These are phyloP conservation scores for Megaceryle torquata DNA, from an alignment of 2,113 vertebrate species.

Conservation along the genomic window DNA sequence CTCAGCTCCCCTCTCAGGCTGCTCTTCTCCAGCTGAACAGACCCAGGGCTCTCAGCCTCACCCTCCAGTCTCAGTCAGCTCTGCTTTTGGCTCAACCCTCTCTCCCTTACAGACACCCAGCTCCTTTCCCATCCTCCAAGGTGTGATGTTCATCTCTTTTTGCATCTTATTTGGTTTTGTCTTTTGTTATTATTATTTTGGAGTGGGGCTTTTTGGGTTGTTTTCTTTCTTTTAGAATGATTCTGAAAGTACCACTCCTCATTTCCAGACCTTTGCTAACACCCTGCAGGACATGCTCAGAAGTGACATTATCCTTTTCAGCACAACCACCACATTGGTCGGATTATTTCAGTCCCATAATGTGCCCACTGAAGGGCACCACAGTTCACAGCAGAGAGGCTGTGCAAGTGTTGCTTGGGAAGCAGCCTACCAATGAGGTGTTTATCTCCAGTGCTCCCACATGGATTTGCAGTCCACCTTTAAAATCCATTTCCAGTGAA, in stretches of 20 bases:
- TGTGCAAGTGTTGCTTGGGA: background rate
- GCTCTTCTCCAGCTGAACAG: background rate
- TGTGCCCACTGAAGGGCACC: accelerated
- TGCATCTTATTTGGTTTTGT: too few species aligned
- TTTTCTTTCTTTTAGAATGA: background rate
- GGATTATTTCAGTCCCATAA: background rate
- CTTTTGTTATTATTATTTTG: too few species aligned
- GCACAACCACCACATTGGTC: background rate
- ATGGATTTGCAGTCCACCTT: background rate
- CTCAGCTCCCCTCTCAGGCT: too few species aligned
- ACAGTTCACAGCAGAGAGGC: background rate
- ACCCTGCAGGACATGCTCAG: accelerated
- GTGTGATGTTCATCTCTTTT: background rate
- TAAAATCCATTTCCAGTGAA: background rate
- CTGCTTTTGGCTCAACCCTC: background rate
- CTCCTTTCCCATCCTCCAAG: background rate
- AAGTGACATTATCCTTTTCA: background rate
- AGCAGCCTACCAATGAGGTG: accelerated
- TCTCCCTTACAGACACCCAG: background rate
- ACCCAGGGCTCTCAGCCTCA: background rate
- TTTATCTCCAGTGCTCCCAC: background rate
- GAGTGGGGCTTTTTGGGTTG: too few species aligned
- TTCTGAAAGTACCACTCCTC: background rate
- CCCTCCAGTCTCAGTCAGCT: background rate
- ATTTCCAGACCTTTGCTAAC: accelerated